Evolutionary conservation across 1,140 invertebrate genomes (phyloP).

Genomic region (Pseudomyrmex sp.): DNA sequence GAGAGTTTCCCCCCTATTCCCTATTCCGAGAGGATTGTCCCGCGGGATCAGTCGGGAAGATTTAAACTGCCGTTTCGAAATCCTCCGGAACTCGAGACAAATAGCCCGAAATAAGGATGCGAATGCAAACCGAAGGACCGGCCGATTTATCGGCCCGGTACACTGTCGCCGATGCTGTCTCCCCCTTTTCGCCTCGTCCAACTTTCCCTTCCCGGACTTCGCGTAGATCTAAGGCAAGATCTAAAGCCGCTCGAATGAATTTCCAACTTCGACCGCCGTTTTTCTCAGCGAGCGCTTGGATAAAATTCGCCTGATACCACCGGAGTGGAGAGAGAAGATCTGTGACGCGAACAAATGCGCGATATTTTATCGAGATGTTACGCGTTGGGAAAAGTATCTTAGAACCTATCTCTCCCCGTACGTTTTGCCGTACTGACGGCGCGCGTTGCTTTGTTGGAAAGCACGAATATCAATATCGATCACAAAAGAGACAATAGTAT

Average conservation of each 20-base stretch:
- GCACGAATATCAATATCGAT: neutral
- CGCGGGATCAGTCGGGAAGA: constrained; percentile 62
- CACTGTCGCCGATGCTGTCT: constrained; percentile 31
- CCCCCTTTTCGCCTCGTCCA: neutral
- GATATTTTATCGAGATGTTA: constrained; percentile 42
- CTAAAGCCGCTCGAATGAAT: constrained; percentile 30
- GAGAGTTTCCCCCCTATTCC: constrained; percentile 27
- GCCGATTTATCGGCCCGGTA: constrained; percentile 63
- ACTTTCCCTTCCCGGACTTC: neutral
- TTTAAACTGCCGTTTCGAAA: constrained; percentile 51
- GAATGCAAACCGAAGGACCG: constrained; percentile 64
- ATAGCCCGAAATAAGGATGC: constrained; percentile 69
- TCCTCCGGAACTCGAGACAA: constrained; percentile 63
- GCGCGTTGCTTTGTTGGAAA: constrained; percentile 1
- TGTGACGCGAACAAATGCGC: constrained; percentile 14
- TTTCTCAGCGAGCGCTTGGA: constrained; percentile 47
- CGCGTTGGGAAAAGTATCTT: constrained; percentile 21
- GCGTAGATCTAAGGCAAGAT: constrained; percentile 3
- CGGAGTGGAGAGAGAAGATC: neutral
- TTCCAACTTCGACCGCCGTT: constrained; percentile 33
- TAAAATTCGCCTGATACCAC: constrained; percentile 39
- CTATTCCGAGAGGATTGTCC: constrained; percentile 48
- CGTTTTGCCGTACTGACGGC: neutral
- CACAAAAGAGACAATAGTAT: neutral
- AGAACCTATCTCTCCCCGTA: neutral